Evolutionary conservation across 2,113 vertebrate species (phyloP), one percentile per base, ranked within the genome.

Genomic region (Ophthalmolycus amberensis): DNA sequence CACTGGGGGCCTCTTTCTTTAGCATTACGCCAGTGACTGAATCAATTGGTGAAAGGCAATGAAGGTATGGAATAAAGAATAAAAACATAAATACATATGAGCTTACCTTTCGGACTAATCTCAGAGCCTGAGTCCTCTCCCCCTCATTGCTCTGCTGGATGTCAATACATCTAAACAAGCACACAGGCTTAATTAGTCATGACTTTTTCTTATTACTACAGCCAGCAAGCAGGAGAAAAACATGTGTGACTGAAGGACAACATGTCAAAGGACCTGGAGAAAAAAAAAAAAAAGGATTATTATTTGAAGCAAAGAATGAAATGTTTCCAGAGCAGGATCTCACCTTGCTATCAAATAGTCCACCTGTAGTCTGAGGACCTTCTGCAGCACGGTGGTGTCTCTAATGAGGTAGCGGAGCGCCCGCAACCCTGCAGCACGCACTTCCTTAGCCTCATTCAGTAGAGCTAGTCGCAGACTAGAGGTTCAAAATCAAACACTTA

Each of bases 101-200:
- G 25, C 84, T 93, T 95, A 99, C 98, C 97, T 99, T 99, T 95
- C 98, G 95, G 87, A 99, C 98, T 77, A 99, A 95, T 89, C 98
- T 95, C 91, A 99, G 97, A 82, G 98, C 98, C 93, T 99, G 98
- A 78, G 98, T 99, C 90, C 98, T 95, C 92, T 99, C 98, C 71
- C 98, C 98, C 94, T 99, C 98, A 72, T 99, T 99, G 94, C 98
- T 99, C 93, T 99, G 98, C 83, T 99, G 98, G 93, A 99, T 99
- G 93, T 99, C 98, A 90, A 99, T 99, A 93, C 98, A 99, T 94
- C 98, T 99, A 63, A 93, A 92, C 60, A 89, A 72, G 50, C 9
- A 89, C 64, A 92, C 37, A 71, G 14, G 46, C 16, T 77, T 20
- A 67, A 79, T 75, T 34, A 48, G 54, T 65, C 34, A 46, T 16